These are phyloP conservation scores for Intellagama lesueurii DNA, from an alignment of 2,797 vertebrate genomes.

Conservation along the genomic window DNA sequence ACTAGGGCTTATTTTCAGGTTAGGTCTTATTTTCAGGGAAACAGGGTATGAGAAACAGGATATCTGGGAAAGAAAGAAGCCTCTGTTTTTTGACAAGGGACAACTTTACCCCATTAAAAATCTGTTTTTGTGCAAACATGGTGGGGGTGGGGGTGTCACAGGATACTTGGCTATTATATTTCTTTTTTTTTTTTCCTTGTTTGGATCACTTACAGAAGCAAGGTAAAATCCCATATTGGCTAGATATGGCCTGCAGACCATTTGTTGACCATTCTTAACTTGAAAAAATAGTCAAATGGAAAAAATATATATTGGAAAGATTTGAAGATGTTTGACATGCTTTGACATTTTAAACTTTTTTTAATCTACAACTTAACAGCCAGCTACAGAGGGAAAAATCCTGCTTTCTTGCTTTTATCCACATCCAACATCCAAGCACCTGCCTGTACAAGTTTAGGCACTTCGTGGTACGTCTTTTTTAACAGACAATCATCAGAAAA, in stretches of 20 bases:
- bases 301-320: neutral
- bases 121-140: too few species aligned
- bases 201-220: neutral
- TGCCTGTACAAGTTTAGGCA: constrained; percentile 11
- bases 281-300: neutral
- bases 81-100: too few species aligned
- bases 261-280: neutral
- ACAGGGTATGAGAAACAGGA: too few species aligned
- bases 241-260: neutral
- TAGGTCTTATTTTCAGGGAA: too few species aligned
- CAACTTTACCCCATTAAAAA: too few species aligned
- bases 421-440: neutral
- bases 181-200: neutral
- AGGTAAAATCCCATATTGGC: neutral
- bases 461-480: constrained; percentile 4
- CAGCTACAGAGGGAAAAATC: neutral
- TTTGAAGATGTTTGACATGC: neutral
- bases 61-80: too few species aligned
- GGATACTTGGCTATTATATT: too few species aligned
- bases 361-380: constrained; percentile 3
- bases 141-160: too few species aligned
- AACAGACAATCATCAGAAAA: constrained; percentile 58
- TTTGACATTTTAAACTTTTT: neutral
- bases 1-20: too few species aligned
- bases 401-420: neutral